These are phyloP conservation scores for Carlito syrichta DNA, from an alignment of 2,113 vertebrate species.

Conservation along the genomic window DNA sequence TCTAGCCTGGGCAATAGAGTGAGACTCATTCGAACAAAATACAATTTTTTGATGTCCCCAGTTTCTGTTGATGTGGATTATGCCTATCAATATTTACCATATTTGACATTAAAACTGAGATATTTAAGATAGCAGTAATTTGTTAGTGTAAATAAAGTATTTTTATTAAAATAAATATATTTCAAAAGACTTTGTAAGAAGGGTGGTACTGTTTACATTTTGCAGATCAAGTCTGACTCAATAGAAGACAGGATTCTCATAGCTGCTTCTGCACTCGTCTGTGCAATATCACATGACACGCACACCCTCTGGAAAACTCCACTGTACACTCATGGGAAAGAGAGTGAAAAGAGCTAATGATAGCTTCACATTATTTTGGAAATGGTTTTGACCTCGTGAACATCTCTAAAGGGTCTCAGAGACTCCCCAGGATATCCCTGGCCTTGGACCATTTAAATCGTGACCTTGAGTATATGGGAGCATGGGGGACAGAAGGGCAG, in stretches of 20 bases:
- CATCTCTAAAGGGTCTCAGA: neutral
- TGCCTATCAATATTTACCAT: neutral
- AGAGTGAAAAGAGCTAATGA: neutral
- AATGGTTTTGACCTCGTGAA: neutral
- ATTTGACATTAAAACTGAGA: neutral
- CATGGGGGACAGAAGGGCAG: rapidly evolving
- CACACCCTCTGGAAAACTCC: neutral
- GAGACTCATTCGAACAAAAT: neutral
- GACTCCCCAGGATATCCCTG: neutral
- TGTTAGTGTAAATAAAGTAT: neutral
- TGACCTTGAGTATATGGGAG: neutral
- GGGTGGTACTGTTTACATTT: neutral
- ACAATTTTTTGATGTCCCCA: neutral
- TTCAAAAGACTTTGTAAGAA: neutral
- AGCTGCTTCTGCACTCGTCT: neutral
- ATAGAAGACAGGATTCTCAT: neutral
- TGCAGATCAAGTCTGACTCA: neutral
- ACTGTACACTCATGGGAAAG: neutral
- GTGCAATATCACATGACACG: neutral
- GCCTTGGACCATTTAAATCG: neutral
- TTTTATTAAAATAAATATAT: neutral
- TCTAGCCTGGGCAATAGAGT: no score
- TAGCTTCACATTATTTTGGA: neutral
- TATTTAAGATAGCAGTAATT: neutral
- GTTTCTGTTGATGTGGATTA: neutral